A percentile compares a stretch with the other conserved stretches of the same genome.
Evolutionary conservation across 2,888 invertebrate genomes (phyloP).

Genomic region (Molorchus minor): DNA sequence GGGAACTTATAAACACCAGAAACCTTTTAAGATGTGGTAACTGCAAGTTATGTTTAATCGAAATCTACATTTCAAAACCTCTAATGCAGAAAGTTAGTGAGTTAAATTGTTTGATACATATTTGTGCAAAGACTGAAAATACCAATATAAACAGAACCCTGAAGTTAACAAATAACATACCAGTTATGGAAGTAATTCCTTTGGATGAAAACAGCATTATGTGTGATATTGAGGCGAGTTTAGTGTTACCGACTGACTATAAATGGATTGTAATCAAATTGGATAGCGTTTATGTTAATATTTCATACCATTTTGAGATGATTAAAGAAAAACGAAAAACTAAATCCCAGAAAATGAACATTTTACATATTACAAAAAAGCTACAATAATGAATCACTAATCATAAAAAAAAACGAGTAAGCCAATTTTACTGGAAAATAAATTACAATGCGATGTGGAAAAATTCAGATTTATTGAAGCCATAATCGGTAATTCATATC

Average conservation of each 20-base stretch:
- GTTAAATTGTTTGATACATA: constrained; percentile 48
- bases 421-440: constrained; percentile 40
- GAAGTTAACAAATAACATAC: constrained; percentile 33
- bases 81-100: constrained; percentile 49
- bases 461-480: constrained; percentile 46
- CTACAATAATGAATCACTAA: constrained; percentile 37
- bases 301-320: constrained; percentile 55
- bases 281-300: constrained; percentile 47
- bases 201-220: constrained; percentile 45
- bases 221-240: constrained; percentile 42
- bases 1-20: constrained; percentile 41
- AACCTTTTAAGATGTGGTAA: constrained; percentile 32
- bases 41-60: constrained; percentile 53
- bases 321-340: constrained; percentile 32
- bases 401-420: constrained; percentile 28
- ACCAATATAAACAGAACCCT: constrained; percentile 33
- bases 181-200: constrained; percentile 48
- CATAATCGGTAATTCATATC: constrained; percentile 53
- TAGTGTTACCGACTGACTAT: constrained; percentile 43
- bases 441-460: constrained; percentile 43
- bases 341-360: constrained; percentile 18
- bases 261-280: constrained; percentile 47
- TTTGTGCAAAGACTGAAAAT: constrained; percentile 39
- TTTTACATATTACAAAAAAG: constrained; percentile 41
- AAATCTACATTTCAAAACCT: constrained; percentile 51